Conservation (phyloP, 2,113 vertebrate species). For the Danio rerio region DNA sequence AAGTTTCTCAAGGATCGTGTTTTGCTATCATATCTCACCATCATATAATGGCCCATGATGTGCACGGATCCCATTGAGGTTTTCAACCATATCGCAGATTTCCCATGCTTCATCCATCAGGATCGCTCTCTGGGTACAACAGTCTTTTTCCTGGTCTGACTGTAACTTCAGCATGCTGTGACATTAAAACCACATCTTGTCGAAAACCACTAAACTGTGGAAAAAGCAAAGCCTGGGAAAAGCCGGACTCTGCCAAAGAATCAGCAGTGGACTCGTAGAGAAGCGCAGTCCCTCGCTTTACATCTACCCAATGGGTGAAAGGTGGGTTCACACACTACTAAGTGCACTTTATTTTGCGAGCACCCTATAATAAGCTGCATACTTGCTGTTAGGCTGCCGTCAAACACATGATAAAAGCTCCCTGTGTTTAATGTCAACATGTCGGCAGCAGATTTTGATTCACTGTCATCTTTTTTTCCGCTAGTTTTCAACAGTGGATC, state of each 20-base stretch:
- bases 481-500: conserved; percentile 44
- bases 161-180: conserved; percentile 49
- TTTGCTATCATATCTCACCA: conserved; percentile 39
- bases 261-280: conserved; percentile 49
- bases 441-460: conserved; percentile 17
- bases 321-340: conserved; percentile 26
- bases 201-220: conserved; percentile 59
- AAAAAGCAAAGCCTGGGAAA: conserved; percentile 72
- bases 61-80: conserved; percentile 56
- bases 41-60: conserved; percentile 53
- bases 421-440: conserved; percentile 32
- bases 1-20: conserved; percentile 28
- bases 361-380: not conserved
- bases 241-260: conserved; percentile 45
- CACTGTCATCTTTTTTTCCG: conserved; percentile 46
- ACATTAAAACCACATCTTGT: conserved; percentile 67
- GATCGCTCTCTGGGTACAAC: conserved; percentile 49
- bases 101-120: conserved; percentile 55
- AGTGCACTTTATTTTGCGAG: not conserved
- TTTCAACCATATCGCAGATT: conserved; percentile 48
- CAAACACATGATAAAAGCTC: conserved; percentile 47
- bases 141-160: conserved; percentile 35
- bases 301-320: conserved; percentile 46
- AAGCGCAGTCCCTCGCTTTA: conserved; percentile 25
- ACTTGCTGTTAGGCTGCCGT: conserved; percentile 30